A percentile compares a stretch with the other conserved stretches of the same genome.
These are phyloP conservation scores for Ichneumon xanthorius DNA, from an alignment of 2,888 invertebrate species.

Conservation along the genomic window DNA sequence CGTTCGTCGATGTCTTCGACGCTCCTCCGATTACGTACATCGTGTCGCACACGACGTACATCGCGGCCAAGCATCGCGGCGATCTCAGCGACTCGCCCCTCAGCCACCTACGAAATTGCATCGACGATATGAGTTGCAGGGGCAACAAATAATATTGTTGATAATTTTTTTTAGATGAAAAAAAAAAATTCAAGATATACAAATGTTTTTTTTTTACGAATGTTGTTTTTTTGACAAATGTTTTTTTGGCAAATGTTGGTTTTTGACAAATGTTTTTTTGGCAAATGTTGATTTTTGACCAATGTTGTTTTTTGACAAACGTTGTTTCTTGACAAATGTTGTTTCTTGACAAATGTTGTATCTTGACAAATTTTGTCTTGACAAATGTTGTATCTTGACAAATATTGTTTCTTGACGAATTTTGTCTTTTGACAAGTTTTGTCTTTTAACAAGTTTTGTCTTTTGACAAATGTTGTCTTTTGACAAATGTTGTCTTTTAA, in stretches of 20 bases:
- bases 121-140: neutral
- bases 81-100: conserved; percentile 75
- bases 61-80: conserved; percentile 80
- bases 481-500: neutral
- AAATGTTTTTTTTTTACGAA: too few relatives aligned
- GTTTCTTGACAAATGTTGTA: neutral
- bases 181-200: neutral
- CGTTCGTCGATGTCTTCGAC: conserved; percentile 83
- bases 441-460: too few relatives aligned
- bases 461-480: too few relatives aligned
- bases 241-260: too few relatives aligned
- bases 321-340: neutral
- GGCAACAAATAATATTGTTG: neutral
- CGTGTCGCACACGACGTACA: conserved; percentile 84
- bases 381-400: too few relatives aligned
- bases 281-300: neutral
- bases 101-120: conserved; percentile 76
- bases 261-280: neutral
- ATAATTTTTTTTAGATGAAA: neutral
- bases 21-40: conserved; percentile 90
- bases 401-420: neutral
- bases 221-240: too few relatives aligned
- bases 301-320: neutral
- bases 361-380: neutral
- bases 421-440: neutral